Evolutionary conservation across 2,888 invertebrate genomes (phyloP).

Genomic region (Drosophila histrio): DNA sequence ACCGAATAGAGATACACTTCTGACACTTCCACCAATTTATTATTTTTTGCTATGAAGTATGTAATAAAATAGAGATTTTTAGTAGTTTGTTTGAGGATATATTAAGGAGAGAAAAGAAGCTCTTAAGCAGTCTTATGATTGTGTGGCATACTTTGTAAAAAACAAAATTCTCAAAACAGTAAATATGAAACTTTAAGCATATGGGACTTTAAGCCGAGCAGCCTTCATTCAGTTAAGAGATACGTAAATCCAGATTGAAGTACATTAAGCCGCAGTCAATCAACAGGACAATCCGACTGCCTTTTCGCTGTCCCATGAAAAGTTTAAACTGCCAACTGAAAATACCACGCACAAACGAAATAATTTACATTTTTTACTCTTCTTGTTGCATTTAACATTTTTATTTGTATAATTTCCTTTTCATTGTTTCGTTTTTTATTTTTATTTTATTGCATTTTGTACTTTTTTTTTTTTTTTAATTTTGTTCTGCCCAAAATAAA

Average conservation of each 20-base stretch:
- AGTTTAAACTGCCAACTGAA: slow-evolving; percentile 26
- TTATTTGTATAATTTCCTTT: slow-evolving; percentile 29
- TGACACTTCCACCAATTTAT: too few relatives aligned
- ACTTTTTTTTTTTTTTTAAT: slow-evolving; percentile 47
- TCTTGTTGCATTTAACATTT: slow-evolving; percentile 18
- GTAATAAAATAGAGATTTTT: too few relatives aligned
- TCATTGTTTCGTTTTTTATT: background rate
- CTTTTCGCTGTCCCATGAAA: slow-evolving; percentile 33
- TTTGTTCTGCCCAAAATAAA: slow-evolving; percentile 59
- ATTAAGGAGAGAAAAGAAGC: too few relatives aligned
- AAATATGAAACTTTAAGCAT: too few relatives aligned
- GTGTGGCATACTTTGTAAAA: too few relatives aligned
- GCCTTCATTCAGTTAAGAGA: slow-evolving; percentile 1
- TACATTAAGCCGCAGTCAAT: slow-evolving; percentile 56
- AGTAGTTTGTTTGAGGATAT: too few relatives aligned
- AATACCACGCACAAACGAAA: slow-evolving; percentile 40
- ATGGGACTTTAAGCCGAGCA: background rate
- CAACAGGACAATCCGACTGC: slow-evolving; percentile 42
- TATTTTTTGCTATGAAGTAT: too few relatives aligned
- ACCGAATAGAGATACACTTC: too few relatives aligned
- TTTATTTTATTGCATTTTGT: background rate
- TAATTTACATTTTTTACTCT: slow-evolving; percentile 45
- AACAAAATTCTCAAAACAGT: too few relatives aligned
- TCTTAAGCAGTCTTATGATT: too few relatives aligned
- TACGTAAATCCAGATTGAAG: slow-evolving; percentile 29